A percentile compares a stretch with the other conserved stretches of the same genome.
phyloP scores from a whole-genome alignment of 2,888 invertebrate genomes.

The Nomada lathburiana region DNA sequence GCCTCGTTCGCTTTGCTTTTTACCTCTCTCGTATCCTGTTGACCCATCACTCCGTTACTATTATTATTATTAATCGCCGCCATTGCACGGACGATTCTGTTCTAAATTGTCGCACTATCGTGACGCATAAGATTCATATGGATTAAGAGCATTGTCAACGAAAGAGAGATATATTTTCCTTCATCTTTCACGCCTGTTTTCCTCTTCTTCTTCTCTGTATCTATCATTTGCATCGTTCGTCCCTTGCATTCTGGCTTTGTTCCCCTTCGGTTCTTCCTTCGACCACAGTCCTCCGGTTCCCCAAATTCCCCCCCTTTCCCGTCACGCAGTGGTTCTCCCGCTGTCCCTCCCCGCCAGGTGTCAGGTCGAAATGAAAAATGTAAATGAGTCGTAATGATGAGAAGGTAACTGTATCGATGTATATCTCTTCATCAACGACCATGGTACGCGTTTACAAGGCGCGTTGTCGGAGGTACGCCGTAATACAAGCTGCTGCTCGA shows the following conservation, averaged over 20 bases:
- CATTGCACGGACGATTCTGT: too few species aligned
- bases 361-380: conserved; percentile 77
- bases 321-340: conserved; percentile 43
- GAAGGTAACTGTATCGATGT: conserved; percentile 76
- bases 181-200: neutral
- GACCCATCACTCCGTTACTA: too few species aligned
- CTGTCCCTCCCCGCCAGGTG: conserved; percentile 70
- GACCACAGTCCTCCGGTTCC: conserved; percentile 15
- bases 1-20: conserved; percentile 5
- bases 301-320: conserved; percentile 8
- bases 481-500: conserved; percentile 21
- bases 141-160: too few species aligned
- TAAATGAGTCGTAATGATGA: conserved; percentile 79
- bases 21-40: conserved; percentile 9
- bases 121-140: too few species aligned
- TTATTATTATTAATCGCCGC: too few species aligned
- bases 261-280: conserved; percentile 15
- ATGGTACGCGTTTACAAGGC: conserved; percentile 56
- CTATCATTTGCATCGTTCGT: neutral
- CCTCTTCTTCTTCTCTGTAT: neutral
- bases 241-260: neutral
- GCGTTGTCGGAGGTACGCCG: conserved; percentile 8
- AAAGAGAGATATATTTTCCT: too few species aligned
- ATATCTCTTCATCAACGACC: conserved; percentile 72
- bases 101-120: too few species aligned